Percentiles rank a stretch among this genome's conserved stretches.
These are phyloP conservation scores for Bombus pyrosoma DNA, from an alignment of 1,140 invertebrate genomes.

Conservation along the genomic window DNA sequence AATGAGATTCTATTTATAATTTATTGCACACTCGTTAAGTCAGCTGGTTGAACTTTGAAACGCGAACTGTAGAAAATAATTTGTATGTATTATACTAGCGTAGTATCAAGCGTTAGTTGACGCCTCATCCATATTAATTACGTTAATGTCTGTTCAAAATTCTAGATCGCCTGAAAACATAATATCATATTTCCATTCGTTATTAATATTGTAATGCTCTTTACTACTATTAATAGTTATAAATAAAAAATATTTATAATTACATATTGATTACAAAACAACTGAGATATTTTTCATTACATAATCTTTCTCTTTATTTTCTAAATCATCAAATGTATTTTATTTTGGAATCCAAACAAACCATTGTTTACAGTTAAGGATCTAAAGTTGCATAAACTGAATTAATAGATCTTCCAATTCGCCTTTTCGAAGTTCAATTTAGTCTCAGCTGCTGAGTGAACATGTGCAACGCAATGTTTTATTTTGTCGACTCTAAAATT, in stretches of 20 bases:
- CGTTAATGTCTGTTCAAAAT: not conserved
- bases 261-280: not conserved
- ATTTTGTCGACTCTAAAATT: constrained; percentile 66
- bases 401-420: not conserved
- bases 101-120: not conserved
- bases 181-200: not conserved
- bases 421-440: constrained; percentile 6
- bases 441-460: constrained; percentile 29
- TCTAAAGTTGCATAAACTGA: no score
- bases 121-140: constrained; percentile 3
- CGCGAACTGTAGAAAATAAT: not conserved
- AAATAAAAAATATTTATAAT: not conserved
- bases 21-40: not conserved
- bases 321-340: not conserved
- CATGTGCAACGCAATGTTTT: constrained; percentile 59
- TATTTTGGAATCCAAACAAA: not conserved
- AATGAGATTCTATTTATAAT: not conserved
- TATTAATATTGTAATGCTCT: not conserved
- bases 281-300: not conserved
- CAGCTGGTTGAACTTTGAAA: not conserved
- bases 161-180: not conserved
- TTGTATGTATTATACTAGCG: not conserved
- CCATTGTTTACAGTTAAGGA: no score
- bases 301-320: not conserved
- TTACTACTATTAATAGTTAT: not conserved